These are phyloP conservation scores for Lottia scabra DNA, from an alignment of 2,888 invertebrate species.

Conservation along the genomic window DNA sequence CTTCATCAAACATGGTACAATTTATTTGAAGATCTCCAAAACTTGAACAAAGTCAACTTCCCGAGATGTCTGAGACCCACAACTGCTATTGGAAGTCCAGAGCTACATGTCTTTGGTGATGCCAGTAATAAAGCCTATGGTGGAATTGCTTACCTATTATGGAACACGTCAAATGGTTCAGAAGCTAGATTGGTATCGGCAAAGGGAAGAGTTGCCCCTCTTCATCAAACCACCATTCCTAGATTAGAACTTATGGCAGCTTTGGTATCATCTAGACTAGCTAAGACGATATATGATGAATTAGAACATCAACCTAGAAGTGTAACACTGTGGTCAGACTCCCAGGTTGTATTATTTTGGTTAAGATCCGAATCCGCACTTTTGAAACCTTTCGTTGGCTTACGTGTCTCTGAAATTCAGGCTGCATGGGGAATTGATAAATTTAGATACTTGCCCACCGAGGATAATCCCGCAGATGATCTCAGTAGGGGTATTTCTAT, in stretches of 20 bases:
- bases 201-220: conserved; percentile 21
- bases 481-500: conserved; percentile 15
- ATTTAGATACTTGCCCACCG: conserved; percentile 13
- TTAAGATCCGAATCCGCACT: conserved; percentile 10
- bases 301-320: background rate
- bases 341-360: conserved; percentile 14
- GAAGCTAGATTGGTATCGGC: conserved; percentile 8
- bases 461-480: conserved; percentile 17
- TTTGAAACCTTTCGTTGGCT: conserved; percentile 6
- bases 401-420: conserved; percentile 14
- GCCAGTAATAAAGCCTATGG: conserved; percentile 18
- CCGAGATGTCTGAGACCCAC: conserved; percentile 17
- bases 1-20: background rate
- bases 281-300: conserved; percentile 12
- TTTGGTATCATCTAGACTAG: conserved; percentile 14
- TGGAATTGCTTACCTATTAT: conserved; percentile 12
- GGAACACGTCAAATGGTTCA: background rate
- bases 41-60: background rate
- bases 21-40: background rate
- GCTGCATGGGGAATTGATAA: background rate
- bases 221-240: conserved; percentile 15
- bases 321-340: conserved; percentile 1
- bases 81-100: conserved; percentile 2
- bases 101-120: conserved; percentile 19
- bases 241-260: conserved; percentile 21